These are phyloP conservation scores for Eubucco bourcierii DNA, from an alignment of 2,113 vertebrate genomes.

Conservation along the genomic window DNA sequence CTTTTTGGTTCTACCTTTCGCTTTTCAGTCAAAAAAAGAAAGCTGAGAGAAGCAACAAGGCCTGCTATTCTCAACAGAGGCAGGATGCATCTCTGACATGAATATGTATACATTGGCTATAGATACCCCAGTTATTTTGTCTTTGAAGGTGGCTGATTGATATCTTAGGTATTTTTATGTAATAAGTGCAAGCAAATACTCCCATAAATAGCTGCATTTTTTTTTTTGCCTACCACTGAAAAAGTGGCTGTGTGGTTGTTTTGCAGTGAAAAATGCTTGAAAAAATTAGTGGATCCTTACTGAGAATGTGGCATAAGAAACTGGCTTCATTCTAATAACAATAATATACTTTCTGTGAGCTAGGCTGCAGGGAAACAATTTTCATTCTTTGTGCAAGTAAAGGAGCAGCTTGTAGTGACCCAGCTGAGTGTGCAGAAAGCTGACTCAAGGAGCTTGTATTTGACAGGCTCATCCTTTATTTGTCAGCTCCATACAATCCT, in stretches of 20 bases:
- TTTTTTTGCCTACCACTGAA: conserved; percentile 13
- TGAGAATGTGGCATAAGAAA: background rate
- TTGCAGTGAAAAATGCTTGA: background rate
- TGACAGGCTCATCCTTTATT: background rate
- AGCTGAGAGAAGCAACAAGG: background rate
- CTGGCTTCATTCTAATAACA: background rate
- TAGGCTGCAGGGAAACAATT: background rate
- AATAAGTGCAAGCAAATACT: background rate
- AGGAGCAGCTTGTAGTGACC: background rate
- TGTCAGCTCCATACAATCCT: background rate
- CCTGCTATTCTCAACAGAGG: background rate
- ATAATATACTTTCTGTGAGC: background rate
- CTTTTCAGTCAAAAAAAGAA: background rate
- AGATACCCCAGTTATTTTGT: background rate
- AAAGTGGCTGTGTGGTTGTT: background rate
- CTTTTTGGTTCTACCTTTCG: background rate
- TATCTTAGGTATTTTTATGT: background rate
- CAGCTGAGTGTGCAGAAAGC: background rate
- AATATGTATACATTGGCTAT: background rate
- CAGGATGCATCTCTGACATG: background rate
- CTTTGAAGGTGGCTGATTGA: background rate
- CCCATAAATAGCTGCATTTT: background rate
- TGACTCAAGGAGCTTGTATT: background rate
- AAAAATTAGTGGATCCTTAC: background rate
- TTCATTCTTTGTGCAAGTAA: background rate